phyloP scores from a whole-genome alignment of 2,888 invertebrate species.

The Andrena haemorrhoa region DNA sequence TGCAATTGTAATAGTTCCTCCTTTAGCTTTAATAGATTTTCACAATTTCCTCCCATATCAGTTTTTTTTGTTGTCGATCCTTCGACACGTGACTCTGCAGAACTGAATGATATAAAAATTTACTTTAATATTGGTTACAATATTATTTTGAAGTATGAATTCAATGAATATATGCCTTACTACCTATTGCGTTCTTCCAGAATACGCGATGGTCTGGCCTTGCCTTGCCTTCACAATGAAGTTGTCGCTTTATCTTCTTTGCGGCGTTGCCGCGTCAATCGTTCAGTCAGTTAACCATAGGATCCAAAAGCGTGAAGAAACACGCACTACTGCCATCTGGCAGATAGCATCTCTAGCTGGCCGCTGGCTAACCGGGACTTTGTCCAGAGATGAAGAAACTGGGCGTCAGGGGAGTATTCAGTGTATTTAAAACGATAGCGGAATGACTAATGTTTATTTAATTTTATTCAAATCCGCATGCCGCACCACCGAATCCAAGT shows the following conservation, averaged over 20 bases:
- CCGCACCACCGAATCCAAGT: neutral
- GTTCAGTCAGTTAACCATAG: too few species aligned
- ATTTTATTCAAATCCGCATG: neutral
- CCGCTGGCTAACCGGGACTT: too few species aligned
- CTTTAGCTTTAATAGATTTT: neutral
- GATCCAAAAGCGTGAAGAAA: too few species aligned
- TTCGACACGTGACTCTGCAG: neutral
- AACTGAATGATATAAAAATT: neutral
- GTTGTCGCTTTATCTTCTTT: too few species aligned
- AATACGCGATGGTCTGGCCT: neutral
- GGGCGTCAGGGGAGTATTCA: too few species aligned
- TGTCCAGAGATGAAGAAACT: too few species aligned
- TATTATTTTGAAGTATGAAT: neutral
- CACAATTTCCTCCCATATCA: neutral
- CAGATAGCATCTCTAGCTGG: too few species aligned
- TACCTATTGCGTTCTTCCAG: neutral
- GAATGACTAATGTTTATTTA: constrained; percentile 4
- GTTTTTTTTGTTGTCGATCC: neutral
- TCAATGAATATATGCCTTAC: neutral
- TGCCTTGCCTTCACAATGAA: neutral
- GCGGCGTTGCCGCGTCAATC: too few species aligned
- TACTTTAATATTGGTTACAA: neutral
- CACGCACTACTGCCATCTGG: too few species aligned
- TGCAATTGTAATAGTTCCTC: neutral
- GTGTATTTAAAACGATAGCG: too few species aligned